Base-by-base conservation (phyloP, 2,888 invertebrate species). In the Piscicola geometra region DNA sequence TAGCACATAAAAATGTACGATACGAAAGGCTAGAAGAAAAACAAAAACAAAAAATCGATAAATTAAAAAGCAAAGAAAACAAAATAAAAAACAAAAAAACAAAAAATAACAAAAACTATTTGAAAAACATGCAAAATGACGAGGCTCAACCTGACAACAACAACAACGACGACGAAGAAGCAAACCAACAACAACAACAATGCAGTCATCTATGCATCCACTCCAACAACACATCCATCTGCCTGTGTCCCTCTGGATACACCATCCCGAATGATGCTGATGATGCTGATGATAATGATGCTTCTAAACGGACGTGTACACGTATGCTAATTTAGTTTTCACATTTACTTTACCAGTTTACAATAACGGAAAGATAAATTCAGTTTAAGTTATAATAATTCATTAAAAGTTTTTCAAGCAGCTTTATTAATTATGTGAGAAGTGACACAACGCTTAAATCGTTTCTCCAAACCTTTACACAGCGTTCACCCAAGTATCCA, bases 201-300 rank as follows among this genome's bases (percentile, higher is more conserved):
- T 56, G 60, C 60, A 56, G n/a, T n/a, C 60, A 56, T 21, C 3
- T 56, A 56, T 56, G 60, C 60, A 56, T 56, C 21, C 9, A 56
- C n/a, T 25, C 9, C n/a, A 56, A 56, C 60, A 25, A 18, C 60
- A 56, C 60, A 18, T 5, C n/a, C 5, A 18, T 25, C 60, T 56
- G 60, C 60, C 25, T 56, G 3, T 56, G 60, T 56, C n/a, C 60
- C 5, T 5, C 60, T 15, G 60, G 60, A 5, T 56, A 56, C n/a
- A 3, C 25, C 25, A 18, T 56, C 60, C 3, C 5, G n/a, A 21
- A 25, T n/a, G 60, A 25, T 25, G 25, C 9, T 15, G 60, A 56
- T 25, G 60, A 56, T n/a, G 60, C 3, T 21, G 60, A 56, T 18
- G 21, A 56, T 56, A n/a, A 56, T 56, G 60, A n/a, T 9, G 41